Evolutionary conservation across 2,113 vertebrate species (phyloP), one percentile per base, ranked within the genome.

Genomic region (Podarcis raffonei): DNA sequence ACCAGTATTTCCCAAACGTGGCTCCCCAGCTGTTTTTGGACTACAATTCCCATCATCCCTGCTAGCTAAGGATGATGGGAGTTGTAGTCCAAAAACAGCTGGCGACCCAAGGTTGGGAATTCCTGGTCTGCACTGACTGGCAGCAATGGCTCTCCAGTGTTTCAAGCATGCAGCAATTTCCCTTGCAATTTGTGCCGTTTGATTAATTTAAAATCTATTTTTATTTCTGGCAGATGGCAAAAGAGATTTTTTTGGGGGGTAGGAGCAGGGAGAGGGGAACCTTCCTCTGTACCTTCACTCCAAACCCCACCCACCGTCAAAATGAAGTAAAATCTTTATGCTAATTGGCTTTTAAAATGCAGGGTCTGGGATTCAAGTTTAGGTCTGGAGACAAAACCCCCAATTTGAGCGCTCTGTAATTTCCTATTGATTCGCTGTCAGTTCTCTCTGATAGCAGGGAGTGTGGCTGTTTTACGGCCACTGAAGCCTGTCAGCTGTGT

Each of bases 341-440:
- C 53, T 87, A 72, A 83, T 37, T 79, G 85, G 72, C 42, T 59
- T 83, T 87, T 72, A 48, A 30, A 22, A 7, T 30, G 84, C 79
- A 25, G 32, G 22, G 7, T 0, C 20, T 48, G 23, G 35, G 25
- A 23, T 86, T 59, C 8, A 30, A 80, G 75, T 16, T 75, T 80
- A 39, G 65, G 48, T 79, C 80, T 35, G 22, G 18, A 79, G 85
- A 83, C 75, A 71, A 42, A 87, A 83, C 6, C 11, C 37, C 22
- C 57, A 27, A 7, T 83, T 79, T 72, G 89, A 83, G 42, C 78
- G 75, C 81, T 59, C 11, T 59, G 53, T 83, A 87, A 90, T 87
- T 90, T 87, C 81, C 74, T 90, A 72, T 90, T 87, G 89, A 87
- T 83, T 32, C 20, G 25, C 84, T 83, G 79, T 83, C 89, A 86